A percentile compares a stretch with the other conserved stretches of the same genome.
phyloP scores from a whole-genome alignment of 2,888 invertebrate genomes.

The Emmelina monodactyla region DNA sequence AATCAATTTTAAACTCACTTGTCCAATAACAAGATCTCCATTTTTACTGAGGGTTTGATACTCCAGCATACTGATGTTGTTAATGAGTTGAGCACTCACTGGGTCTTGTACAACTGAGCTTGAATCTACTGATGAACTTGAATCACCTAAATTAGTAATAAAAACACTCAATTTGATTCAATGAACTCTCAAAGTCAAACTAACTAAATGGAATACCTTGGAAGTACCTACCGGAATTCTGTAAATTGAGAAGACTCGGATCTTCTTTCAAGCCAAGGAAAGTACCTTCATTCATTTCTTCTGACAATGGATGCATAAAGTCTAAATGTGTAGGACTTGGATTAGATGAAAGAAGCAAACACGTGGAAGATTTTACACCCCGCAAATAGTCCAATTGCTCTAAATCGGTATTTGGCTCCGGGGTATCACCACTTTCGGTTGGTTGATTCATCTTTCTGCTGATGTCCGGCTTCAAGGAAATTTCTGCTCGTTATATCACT shows the following conservation, averaged over 20 bases:
- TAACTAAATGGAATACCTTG: no score
- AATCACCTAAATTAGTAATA: slow-evolving; percentile 43
- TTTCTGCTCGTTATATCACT: no score
- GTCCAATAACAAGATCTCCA: slow-evolving; percentile 49
- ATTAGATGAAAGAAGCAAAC: slow-evolving; percentile 66
- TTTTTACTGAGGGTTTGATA: slow-evolving; percentile 60
- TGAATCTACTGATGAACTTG: slow-evolving; percentile 58
- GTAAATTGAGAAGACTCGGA: slow-evolving; percentile 32
- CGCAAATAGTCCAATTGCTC: slow-evolving; percentile 51
- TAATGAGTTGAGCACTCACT: slow-evolving; percentile 60
- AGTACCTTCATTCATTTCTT: slow-evolving; percentile 54
- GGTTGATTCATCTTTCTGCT: no score
- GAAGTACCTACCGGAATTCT: slow-evolving; percentile 39
- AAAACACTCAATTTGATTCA: no score
- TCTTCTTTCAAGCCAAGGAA: slow-evolving; percentile 44
- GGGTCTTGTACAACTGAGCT: slow-evolving; percentile 59
- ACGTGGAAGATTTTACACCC: slow-evolving; percentile 73
- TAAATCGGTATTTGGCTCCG: slow-evolving; percentile 32
- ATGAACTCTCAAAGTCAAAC: no score
- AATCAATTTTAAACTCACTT: slow-evolving; percentile 28
- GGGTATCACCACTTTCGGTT: no score
- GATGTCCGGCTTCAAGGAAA: no score
- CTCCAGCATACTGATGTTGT: slow-evolving; percentile 61
- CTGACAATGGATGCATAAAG: slow-evolving; percentile 67
- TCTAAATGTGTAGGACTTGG: slow-evolving; percentile 69